Evolutionary conservation across 2,888 invertebrate genomes (phyloP), one percentile per base, ranked within the genome.

Genomic region (Venusia cambrica): DNA sequence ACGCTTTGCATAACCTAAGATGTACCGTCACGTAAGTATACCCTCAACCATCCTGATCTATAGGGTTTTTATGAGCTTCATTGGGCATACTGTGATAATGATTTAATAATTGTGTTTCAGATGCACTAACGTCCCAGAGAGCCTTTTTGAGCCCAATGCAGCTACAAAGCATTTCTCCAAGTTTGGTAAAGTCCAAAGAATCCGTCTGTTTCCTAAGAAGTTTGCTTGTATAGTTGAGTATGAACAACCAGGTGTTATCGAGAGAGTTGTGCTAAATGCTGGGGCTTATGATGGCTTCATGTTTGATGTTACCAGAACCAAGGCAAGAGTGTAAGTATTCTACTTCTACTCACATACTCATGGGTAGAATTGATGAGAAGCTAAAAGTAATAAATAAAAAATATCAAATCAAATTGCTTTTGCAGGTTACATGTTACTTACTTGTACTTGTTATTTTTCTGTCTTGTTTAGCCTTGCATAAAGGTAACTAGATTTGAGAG

Each of bases 151-250:
- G 47, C 63, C 89, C 1, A 65, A 81, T 27, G 68, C 89, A 9
- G 91, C 92, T 0, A 91, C 90, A 51, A 84, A 89, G 35, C 91
- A 93, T 64, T 94, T 94, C 42, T 83, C 89, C 8, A 90, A 91
- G 58, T 96, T 91, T 79, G 96, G 96, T 0, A 88, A 84, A 18
- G 89, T 94, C 1, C 88, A 88, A 5, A 89, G 90, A 44, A 90
- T 95, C 27, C 88, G 89, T 16, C 75, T 93, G 29, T 89, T 90
- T 27, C 90, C 91, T 0, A 91, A 89, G 37, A 90, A 90, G 27
- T 87, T 88, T 36, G 88, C 88, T 48, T 94, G 94, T 46, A 89
- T 90, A 0, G 88, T 95, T 4, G 92, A 92, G 56, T 96, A 93
- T 76, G 88, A 89, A 18, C 89, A 80, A 16, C 88, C 89, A 28